Percentiles rank a stretch among this genome's conserved stretches.
Evolutionary conservation across 2,113 vertebrate genomes (phyloP).

Genomic region (Tragelaphus buxtoni): DNA sequence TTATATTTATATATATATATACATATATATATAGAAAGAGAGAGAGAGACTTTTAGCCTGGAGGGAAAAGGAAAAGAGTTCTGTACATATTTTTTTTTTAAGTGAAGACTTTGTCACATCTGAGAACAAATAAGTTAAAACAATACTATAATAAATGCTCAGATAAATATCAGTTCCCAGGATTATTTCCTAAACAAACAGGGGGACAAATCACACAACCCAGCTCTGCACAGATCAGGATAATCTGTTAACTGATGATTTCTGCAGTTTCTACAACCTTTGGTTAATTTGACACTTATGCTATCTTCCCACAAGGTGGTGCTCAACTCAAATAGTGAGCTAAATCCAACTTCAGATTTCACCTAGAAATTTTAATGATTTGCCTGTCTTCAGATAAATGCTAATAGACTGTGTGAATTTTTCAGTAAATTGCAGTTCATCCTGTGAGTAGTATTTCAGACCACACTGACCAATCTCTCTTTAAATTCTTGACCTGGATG

Average conservation of each 20-base stretch:
- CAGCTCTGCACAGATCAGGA: background rate
- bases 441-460: background rate
- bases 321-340: background rate
- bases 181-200: background rate
- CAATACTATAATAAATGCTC: background rate
- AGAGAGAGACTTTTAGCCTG: background rate
- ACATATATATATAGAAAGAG: no score
- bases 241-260: background rate
- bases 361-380: background rate
- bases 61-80: background rate
- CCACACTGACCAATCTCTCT: background rate
- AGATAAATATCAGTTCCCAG: background rate
- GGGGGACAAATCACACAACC: background rate
- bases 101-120: background rate
- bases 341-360: background rate
- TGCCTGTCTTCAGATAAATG: background rate
- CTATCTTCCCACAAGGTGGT: background rate
- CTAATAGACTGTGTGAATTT: background rate
- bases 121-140: background rate
- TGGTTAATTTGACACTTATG: background rate
- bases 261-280: background rate
- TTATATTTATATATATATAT: no score
- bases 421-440: background rate
- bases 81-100: no score
- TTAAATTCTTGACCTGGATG: background rate